Base-by-base conservation (phyloP, 2,797 vertebrate genomes). In the Botia almorhae region DNA sequence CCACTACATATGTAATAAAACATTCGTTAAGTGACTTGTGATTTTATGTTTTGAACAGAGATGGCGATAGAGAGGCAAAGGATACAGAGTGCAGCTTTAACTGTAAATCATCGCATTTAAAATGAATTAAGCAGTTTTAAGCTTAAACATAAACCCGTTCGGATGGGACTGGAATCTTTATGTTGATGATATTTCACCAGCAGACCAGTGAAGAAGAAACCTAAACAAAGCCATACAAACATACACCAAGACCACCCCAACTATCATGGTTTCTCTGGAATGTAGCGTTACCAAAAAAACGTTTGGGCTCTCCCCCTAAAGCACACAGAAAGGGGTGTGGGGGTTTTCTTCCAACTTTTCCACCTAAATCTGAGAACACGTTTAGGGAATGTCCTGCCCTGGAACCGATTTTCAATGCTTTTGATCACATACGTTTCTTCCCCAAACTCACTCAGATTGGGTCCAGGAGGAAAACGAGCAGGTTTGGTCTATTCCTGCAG, bases 261-360 rank as follows among this genome's bases (percentile, higher is more conserved):
- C 53, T 81, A 56, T 61, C 76, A 79, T 69, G 71, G 36, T 23
- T 79, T 58, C 79, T 55, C 8, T 77, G 81, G 83, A 85, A 85
- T 83, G 82, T 86, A 83, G 79, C 76, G 50, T 85, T 67, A 86
- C 81, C 53, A 67, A 39, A 73, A 81, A 78, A 74, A 78, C 85
- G 33, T 69, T 68, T 50, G 29, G 68, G 74, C 64, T 86, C 76
- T 77, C 51, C 69, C 81, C 65, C 69, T 76, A 82, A 80, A 80
- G 63, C 73, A 76, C 67, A 70, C 69, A 78, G 73, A 81, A 83
- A 17, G 33, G 70, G 70, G 13, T 17, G 23, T 50, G 72, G 63
- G 72, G 65, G 46, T 33, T 76, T 76, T 58, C 23, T 58, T 74
- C 63, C 67, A 68, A 53, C 11, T 19, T 21, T 21, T 69, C 64